Evolutionary conservation across 1,140 invertebrate genomes (phyloP).

Genomic region (Pseudomyrmex pallidus): DNA sequence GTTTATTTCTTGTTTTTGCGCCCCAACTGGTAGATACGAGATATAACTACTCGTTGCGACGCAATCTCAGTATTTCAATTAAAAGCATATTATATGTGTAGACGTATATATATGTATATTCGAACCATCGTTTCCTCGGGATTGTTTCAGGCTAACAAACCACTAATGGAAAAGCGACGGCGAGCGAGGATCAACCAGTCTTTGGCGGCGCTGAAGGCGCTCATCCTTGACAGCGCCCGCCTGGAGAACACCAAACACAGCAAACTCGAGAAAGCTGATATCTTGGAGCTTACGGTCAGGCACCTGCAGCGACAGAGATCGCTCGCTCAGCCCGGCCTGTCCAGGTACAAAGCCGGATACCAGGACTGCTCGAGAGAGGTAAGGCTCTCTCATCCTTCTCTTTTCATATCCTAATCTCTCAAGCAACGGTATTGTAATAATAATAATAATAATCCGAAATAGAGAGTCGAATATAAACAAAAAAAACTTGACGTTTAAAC

Average conservation of each 20-base stretch:
- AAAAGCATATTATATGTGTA: no score
- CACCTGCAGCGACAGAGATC: slow-evolving; percentile 92
- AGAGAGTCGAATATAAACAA: no score
- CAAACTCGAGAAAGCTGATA: slow-evolving; percentile 96
- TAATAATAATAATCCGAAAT: no score
- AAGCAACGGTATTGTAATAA: no score
- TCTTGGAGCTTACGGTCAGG: slow-evolving; percentile 95
- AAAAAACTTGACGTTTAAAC: no score
- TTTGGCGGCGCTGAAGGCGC: slow-evolving; percentile 92
- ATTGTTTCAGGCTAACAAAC: slow-evolving; percentile 91
- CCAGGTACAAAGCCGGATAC: slow-evolving; percentile 90
- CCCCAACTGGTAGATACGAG: neutral
- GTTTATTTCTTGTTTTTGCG: neutral
- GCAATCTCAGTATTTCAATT: no score
- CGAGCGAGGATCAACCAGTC: slow-evolving; percentile 95
- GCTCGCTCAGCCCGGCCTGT: slow-evolving; percentile 86
- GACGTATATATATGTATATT: neutral
- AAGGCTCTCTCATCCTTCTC: slow-evolving; percentile 27
- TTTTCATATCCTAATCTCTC: no score
- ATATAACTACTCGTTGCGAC: no score
- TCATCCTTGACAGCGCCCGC: slow-evolving; percentile 91
- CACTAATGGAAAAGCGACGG: slow-evolving; percentile 95
- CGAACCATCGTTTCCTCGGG: slow-evolving; percentile 3
- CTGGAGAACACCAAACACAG: slow-evolving; percentile 91
- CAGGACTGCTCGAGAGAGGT: slow-evolving; percentile 93